Conservation (phyloP, 1,140 invertebrate species). For the Cotesia glomerata region DNA sequence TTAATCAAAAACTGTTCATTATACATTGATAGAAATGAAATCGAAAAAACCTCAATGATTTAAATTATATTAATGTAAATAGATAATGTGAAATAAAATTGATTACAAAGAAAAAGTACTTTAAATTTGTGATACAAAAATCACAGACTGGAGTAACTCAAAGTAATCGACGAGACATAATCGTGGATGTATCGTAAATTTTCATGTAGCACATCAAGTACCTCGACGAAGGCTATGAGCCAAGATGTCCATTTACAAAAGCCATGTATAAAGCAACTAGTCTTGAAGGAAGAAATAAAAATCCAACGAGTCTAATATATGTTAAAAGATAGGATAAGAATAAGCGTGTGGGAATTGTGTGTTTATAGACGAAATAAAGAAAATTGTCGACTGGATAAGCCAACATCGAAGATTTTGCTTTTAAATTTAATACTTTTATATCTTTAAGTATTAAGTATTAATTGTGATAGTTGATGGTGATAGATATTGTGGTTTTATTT, state of each 20-base stretch:
- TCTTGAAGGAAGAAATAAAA: constrained; percentile 42
- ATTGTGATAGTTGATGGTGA: too few species aligned
- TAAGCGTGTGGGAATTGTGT: background rate
- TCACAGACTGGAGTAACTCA: constrained; percentile 23
- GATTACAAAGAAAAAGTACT: background rate
- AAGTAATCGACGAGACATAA: constrained; percentile 49
- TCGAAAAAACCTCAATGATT: too few species aligned
- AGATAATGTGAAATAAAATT: too few species aligned
- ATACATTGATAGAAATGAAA: too few species aligned
- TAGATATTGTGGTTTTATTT: too few species aligned
- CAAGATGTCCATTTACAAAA: constrained; percentile 51
- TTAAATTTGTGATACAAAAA: background rate
- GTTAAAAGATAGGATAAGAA: background rate
- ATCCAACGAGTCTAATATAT: constrained; percentile 33
- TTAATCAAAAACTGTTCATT: too few species aligned
- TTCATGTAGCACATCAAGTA: constrained; percentile 32
- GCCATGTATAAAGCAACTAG: constrained; percentile 33
- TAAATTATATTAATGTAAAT: too few species aligned
- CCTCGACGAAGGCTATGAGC: constrained; percentile 37
- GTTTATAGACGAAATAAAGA: background rate
- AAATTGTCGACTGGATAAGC: too few species aligned
- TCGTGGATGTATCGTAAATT: constrained; percentile 46
- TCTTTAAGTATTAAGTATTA: too few species aligned
- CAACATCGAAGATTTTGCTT: too few species aligned
- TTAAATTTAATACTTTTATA: too few species aligned